Conservation (phyloP, 2,797 vertebrate genomes). For the Chloroceryle inda region DNA sequence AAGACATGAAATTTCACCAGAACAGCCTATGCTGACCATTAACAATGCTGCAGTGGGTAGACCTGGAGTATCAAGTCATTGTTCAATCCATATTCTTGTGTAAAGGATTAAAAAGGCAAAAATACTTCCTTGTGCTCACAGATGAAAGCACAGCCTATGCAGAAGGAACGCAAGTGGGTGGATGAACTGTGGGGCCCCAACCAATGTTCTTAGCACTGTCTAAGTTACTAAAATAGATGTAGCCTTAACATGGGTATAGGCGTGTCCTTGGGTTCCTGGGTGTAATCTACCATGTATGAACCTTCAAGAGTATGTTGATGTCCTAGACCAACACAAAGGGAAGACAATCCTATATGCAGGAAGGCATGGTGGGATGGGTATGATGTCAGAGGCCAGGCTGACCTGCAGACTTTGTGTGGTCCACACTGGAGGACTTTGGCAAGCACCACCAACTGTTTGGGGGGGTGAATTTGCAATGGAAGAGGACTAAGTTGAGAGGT, state of each 20-base stretch:
- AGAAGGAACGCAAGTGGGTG: background rate
- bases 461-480: background rate
- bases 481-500: background rate
- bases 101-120: background rate
- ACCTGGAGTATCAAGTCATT: background rate
- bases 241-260: background rate
- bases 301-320: background rate
- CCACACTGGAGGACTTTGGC: background rate
- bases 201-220: background rate
- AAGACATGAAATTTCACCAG: background rate
- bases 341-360: background rate
- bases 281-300: background rate
- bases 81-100: background rate
- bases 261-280: background rate
- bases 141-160: background rate
- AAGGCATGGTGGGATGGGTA: background rate
- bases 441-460: background rate
- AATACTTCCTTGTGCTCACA: background rate
- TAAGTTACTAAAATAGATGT: background rate
- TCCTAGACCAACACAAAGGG: background rate
- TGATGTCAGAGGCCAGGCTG: fast-evolving
- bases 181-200: background rate
- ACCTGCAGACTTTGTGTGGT: fast-evolving
- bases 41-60: background rate
- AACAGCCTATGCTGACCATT: background rate